These are phyloP conservation scores for Nowickia ferox DNA, from an alignment of 2,888 invertebrate species.

Conservation along the genomic window DNA sequence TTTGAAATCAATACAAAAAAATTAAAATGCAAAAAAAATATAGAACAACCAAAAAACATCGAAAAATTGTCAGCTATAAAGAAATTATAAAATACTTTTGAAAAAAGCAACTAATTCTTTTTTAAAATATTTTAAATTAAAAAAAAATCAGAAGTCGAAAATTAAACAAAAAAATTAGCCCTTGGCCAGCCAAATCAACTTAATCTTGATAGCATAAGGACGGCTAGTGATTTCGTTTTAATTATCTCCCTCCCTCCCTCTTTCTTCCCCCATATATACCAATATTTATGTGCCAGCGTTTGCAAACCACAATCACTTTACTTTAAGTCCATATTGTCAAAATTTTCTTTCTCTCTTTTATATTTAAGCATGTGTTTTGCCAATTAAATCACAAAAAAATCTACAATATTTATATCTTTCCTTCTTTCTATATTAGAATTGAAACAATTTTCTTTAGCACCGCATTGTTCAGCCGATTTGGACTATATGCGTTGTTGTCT, in stretches of 20 bases:
- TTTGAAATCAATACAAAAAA: too few relatives aligned
- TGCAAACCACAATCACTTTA: neutral
- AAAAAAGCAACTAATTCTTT: too few relatives aligned
- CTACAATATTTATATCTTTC: constrained; percentile 57
- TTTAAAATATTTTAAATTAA: too few relatives aligned
- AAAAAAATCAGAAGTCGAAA: too few relatives aligned
- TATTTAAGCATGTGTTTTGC: constrained; percentile 46
- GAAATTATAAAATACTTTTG: too few relatives aligned
- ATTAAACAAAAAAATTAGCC: too few relatives aligned
- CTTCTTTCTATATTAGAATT: constrained; percentile 76
- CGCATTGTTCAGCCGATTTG: constrained; percentile 83
- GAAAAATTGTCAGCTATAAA: too few relatives aligned
- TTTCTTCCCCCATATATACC: neutral
- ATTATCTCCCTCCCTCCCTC: neutral
- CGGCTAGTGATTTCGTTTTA: neutral
- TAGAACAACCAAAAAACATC: too few relatives aligned
- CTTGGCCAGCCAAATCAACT: neutral
- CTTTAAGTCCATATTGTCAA: neutral
- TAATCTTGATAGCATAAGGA: neutral
- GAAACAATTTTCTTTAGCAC: constrained; percentile 81
- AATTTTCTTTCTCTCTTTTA: neutral
- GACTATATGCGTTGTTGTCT: constrained; percentile 83
- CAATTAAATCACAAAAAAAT: constrained; percentile 31
- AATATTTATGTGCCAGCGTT: neutral
- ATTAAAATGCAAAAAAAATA: too few relatives aligned